Conservation (phyloP, 2,888 invertebrate species). For the Tuta absoluta region DNA sequence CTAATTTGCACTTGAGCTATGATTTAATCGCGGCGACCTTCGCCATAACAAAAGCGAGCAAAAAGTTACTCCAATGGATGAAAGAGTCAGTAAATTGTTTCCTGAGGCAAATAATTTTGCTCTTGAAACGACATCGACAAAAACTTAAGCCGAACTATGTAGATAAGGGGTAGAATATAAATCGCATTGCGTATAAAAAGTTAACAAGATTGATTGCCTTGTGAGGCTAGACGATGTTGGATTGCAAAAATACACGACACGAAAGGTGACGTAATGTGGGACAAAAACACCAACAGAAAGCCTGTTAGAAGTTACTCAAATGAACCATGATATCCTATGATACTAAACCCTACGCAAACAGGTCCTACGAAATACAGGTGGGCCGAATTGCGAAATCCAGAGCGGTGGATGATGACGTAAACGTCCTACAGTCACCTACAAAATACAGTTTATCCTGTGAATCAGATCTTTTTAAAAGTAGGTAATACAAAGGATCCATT, state of each 20-base stretch:
- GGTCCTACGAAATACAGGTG: constrained; percentile 21
- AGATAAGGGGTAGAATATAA: background rate
- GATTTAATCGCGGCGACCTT: constrained; percentile 25
- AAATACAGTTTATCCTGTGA: too few relatives aligned
- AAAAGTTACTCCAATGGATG: constrained; percentile 31
- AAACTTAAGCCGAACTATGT: background rate
- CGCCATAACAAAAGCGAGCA: constrained; percentile 30
- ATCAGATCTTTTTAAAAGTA: too few relatives aligned
- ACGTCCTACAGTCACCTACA: constrained; percentile 40
- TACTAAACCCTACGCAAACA: constrained; percentile 16
- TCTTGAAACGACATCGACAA: constrained; percentile 38
- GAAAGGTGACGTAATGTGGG: constrained; percentile 1
- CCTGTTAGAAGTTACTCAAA: background rate
- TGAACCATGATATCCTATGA: background rate
- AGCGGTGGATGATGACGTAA: constrained; percentile 58
- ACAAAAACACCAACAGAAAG: background rate
- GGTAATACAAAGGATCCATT: background rate
- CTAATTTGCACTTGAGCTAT: constrained; percentile 18
- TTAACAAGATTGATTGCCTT: constrained; percentile 10
- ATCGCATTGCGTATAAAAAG: constrained; percentile 10
- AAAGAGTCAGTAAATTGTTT: constrained; percentile 42
- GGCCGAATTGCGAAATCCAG: constrained; percentile 22
- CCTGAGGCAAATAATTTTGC: constrained; percentile 48
- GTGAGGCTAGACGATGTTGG: background rate
- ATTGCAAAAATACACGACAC: background rate